These are phyloP conservation scores for Augochlora pura DNA, from an alignment of 1,140 invertebrate genomes.

Conservation along the genomic window DNA sequence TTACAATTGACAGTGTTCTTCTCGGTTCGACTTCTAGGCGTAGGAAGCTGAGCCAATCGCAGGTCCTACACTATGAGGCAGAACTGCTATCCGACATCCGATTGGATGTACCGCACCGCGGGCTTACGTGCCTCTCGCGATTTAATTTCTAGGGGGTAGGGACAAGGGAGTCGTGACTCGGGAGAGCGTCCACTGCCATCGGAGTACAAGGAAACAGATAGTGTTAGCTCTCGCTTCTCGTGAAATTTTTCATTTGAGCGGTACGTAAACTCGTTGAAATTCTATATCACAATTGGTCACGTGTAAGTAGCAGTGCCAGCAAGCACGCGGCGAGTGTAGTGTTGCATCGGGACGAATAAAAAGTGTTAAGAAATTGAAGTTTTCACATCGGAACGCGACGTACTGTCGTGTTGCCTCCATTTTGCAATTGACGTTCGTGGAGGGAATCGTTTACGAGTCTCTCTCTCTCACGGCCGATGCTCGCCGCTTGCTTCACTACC, in stretches of 20 bases:
- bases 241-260: conserved; percentile 54
- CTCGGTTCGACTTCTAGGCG: conserved; percentile 52
- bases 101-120: conserved; percentile 57
- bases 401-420: conserved; percentile 66
- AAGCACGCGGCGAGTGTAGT: not conserved
- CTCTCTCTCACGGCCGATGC: conserved; percentile 13
- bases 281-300: not conserved
- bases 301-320: not conserved
- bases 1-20: conserved; percentile 57
- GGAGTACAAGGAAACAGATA: conserved; percentile 73
- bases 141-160: conserved; percentile 66
- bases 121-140: conserved; percentile 60
- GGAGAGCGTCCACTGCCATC: conserved; percentile 75
- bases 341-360: not conserved
- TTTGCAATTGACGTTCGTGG: conserved; percentile 71
- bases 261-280: conserved; percentile 56
- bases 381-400: conserved; percentile 36
- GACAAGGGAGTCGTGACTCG: conserved; percentile 63
- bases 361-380: conserved; percentile 20
- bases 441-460: conserved; percentile 54
- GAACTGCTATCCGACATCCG: conserved; percentile 36
- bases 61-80: conserved; percentile 18
- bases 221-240: conserved; percentile 61
- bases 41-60: conserved; percentile 51
- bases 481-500: not conserved